Evolutionary conservation across 1,140 invertebrate genomes (phyloP).

Genomic region (Drosophila nigrodunni): DNA sequence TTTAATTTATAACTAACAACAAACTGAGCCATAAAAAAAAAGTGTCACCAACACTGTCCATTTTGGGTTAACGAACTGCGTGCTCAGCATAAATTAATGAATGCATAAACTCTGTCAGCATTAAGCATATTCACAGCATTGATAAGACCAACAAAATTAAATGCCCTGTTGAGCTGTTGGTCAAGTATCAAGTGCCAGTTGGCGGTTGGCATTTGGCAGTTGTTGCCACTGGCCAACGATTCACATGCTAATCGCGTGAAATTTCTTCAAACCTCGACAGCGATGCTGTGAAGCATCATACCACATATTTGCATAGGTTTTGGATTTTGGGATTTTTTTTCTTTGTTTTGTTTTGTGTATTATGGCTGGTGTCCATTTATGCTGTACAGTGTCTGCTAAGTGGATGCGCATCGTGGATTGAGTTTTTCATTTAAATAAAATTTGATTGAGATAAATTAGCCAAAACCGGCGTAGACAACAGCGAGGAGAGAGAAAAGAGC

Average conservation of each 20-base stretch:
- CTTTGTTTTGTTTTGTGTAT: slow-evolving; percentile 22
- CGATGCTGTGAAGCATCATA: slow-evolving; percentile 13
- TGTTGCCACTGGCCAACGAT: slow-evolving; percentile 49
- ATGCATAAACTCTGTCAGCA: slow-evolving; percentile 66
- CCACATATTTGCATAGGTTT: slow-evolving; percentile 58
- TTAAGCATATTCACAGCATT: slow-evolving; percentile 71
- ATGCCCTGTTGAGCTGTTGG: slow-evolving; percentile 27
- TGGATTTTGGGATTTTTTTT: slow-evolving; percentile 30
- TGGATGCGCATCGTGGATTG: slow-evolving; percentile 41
- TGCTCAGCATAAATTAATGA: slow-evolving; percentile 58
- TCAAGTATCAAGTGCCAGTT: slow-evolving; percentile 59
- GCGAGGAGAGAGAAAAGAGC: not conserved
- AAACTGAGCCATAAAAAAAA: slow-evolving; percentile 30
- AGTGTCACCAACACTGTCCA: slow-evolving; percentile 44
- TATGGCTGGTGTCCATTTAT: slow-evolving; percentile 36
- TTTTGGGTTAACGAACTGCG: slow-evolving; percentile 74
- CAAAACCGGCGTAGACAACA: slow-evolving; percentile 1
- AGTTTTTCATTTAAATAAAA: slow-evolving; percentile 79
- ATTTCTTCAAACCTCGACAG: slow-evolving; percentile 53
- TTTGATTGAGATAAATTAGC: slow-evolving; percentile 79
- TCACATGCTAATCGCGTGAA: slow-evolving; percentile 79
- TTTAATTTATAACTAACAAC: slow-evolving; percentile 63
- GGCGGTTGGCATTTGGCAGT: not conserved
- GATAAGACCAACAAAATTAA: slow-evolving; percentile 76
- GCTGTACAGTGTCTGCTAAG: slow-evolving; percentile 47